Conservation (phyloP, 2,797 vertebrate genomes). For the Poeciliopsis paucimaculata region DNA sequence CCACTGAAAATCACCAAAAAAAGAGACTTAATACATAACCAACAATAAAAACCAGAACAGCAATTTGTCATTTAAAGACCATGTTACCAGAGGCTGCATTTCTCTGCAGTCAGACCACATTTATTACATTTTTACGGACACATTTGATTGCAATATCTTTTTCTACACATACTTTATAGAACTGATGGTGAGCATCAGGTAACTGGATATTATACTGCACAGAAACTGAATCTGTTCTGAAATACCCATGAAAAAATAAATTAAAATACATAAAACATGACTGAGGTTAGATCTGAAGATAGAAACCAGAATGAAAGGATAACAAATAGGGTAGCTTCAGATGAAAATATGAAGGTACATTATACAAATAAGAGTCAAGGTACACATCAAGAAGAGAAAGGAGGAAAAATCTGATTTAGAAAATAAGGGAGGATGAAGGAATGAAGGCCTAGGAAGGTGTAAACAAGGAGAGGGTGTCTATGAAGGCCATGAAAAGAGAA, state of each 20-base stretch:
- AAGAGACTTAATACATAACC: background rate
- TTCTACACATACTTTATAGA: background rate
- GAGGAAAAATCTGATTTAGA: constrained; percentile 58
- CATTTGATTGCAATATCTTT: background rate
- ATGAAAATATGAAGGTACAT: constrained; percentile 31
- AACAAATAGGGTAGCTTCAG: constrained; percentile 41
- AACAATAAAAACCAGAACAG: background rate
- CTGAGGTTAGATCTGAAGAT: background rate
- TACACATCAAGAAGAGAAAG: constrained; percentile 44
- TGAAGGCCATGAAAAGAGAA: constrained; percentile 36
- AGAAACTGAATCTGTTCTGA: background rate
- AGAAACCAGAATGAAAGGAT: constrained; percentile 13
- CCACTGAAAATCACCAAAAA: background rate
- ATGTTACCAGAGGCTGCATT: background rate
- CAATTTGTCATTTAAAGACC: background rate
- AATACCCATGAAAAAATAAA: constrained; percentile 12
- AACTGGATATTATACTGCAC: background rate
- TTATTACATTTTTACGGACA: background rate
- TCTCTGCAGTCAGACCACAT: background rate
- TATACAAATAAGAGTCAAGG: constrained; percentile 51
- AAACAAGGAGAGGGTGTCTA: constrained; percentile 67
- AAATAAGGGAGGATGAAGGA: constrained; percentile 48
- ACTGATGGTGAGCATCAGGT: background rate
- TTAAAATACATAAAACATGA: constrained; percentile 27
- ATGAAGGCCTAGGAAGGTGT: constrained; percentile 30